These are phyloP conservation scores for Sesamia inferens DNA, from an alignment of 2,888 invertebrate genomes.

Conservation along the genomic window DNA sequence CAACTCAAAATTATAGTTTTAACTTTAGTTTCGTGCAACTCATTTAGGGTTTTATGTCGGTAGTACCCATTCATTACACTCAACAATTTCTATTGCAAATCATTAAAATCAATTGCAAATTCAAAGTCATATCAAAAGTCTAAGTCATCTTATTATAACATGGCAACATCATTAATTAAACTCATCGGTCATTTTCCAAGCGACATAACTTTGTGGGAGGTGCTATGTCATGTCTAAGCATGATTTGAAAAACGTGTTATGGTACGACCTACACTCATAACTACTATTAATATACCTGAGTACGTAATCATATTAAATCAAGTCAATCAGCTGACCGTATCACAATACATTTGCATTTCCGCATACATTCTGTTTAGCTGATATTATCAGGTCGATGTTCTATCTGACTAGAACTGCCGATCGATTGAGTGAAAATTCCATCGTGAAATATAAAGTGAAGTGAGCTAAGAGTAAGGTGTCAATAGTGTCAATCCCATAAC, in stretches of 20 bases:
- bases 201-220: conserved; percentile 24
- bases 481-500: no score
- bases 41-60: neutral
- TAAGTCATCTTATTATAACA: conserved; percentile 26
- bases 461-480: no score
- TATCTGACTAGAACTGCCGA: neutral
- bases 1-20: neutral
- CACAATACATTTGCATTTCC: conserved; percentile 42
- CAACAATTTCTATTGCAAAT: neutral
- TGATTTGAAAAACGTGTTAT: conserved; percentile 45
- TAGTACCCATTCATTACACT: neutral
- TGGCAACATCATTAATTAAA: conserved; percentile 32
- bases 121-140: neutral
- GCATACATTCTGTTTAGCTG: conserved; percentile 16
- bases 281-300: conserved; percentile 12
- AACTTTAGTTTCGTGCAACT: neutral
- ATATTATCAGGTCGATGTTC: conserved; percentile 19
- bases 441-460: no score
- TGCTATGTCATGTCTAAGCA: conserved; percentile 23
- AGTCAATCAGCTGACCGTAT: conserved; percentile 47
- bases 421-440: no score
- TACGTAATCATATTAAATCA: conserved; percentile 27
- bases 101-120: conserved; percentile 11
- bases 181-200: conserved; percentile 19
- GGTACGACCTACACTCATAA: conserved; percentile 36